Evolutionary conservation across 2,113 vertebrate genomes (phyloP), one percentile per base, ranked within the genome.

Genomic region (Pheucticus melanocephalus): DNA sequence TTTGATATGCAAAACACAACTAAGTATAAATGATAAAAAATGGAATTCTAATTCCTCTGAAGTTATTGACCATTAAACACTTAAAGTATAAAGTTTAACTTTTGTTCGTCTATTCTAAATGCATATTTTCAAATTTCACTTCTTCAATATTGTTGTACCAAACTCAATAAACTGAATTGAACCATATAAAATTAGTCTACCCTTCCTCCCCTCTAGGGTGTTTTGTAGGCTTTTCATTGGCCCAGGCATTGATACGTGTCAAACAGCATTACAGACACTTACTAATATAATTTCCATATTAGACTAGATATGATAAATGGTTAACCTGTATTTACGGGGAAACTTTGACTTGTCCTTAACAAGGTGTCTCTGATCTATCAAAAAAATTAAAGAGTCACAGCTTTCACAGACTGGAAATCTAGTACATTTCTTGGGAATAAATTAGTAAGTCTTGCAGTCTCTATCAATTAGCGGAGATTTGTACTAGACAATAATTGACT

Each of bases 151-250:
- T 7, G 14, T 54, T 53, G 7, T 6, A 50, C 9, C 2, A 1
- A 80, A 91, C 7, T 39, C 5, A 48, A 54, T 48, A 75, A 63
- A 70, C 15, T 57, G 11, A 91, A 73, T n/a, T 60, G 18, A 60
- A 82, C 11, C 40, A 60, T 5, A 24, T 4, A 48, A 60, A 92
- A 83, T 57, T 44, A 39, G 30, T 60, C 31, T 14, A 30, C 5
- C 1, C 2, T 45, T 86, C 14, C 7, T 51, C 3, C 4, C 3
- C 3, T 37, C 10, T 63, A 7, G 31, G 1, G 2, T 70, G 5
- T 66, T 87, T 65, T 47, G 53, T 21, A 65, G 45, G n/a, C 57
- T 91, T 89, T 44, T 61, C 20, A 37, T 84, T 86, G 83, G 11
- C 7, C 37, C 11, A 31, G 31, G 4, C 39, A 70, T 44, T 82